Evolutionary conservation across 2,113 vertebrate genomes (phyloP).

Genomic region (Falcunculus frontatus): DNA sequence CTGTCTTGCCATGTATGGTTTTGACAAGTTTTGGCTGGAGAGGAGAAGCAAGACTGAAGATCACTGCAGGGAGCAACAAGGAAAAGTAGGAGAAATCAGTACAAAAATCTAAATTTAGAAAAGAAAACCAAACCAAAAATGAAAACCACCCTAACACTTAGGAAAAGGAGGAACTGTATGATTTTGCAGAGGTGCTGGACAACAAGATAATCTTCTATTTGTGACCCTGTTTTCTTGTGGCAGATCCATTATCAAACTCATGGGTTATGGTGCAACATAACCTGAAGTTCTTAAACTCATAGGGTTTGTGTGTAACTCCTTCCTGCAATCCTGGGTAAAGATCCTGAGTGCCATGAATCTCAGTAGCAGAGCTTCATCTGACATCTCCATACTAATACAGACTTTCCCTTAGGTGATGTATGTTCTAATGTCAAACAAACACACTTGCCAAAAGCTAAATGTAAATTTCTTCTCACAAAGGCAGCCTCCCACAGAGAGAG

Average conservation of each 20-base stretch:
- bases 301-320: background rate
- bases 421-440: background rate
- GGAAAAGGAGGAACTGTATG: background rate
- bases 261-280: background rate
- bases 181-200: background rate
- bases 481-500: background rate
- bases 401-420: background rate
- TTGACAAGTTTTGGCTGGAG: background rate
- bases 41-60: background rate
- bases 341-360: background rate
- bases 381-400: background rate
- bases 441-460: background rate
- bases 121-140: background rate
- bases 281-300: background rate
- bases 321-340: background rate
- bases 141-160: background rate
- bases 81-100: background rate
- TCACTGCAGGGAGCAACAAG: background rate
- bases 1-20: accelerated
- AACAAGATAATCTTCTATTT: background rate
- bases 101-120: background rate
- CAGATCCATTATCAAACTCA: background rate
- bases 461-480: background rate
- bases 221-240: background rate
- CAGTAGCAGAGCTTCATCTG: background rate